A percentile compares a stretch with the other conserved stretches of the same genome.
These are phyloP conservation scores for Lucilia cuprina DNA, from an alignment of 1,140 invertebrate species.

Conservation along the genomic window DNA sequence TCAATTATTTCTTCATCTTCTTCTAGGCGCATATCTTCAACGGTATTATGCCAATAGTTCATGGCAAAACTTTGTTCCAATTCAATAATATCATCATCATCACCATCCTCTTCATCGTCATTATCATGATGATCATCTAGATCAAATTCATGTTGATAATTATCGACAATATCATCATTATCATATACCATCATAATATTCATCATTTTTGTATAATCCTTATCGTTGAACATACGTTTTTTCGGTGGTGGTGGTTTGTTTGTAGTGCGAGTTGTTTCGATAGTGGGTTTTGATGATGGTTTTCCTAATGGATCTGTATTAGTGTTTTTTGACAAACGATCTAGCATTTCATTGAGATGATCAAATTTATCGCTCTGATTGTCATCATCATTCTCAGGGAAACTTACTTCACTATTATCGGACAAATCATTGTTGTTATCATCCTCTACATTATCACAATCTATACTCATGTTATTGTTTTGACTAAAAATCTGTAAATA, in stretches of 20 bases:
- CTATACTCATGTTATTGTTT: neutral
- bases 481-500: neutral
- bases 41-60: conserved; percentile 38
- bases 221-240: conserved; percentile 38
- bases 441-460: neutral
- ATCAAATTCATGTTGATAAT: neutral
- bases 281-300: neutral
- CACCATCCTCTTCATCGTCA: conserved; percentile 1
- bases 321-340: neutral
- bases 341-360: conserved; percentile 2
- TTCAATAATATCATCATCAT: conserved; percentile 38
- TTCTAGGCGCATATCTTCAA: neutral
- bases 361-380: neutral
- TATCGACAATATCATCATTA: neutral
- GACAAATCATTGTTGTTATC: neutral
- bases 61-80: conserved; percentile 32
- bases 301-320: neutral
- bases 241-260: conserved; percentile 31
- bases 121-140: neutral
- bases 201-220: conserved; percentile 37
- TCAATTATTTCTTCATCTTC: conserved; percentile 11
- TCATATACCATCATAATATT: conserved; percentile 23
- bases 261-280: neutral
- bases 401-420: neutral
- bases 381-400: neutral